Conservation (phyloP, 2,888 invertebrate species). For the Serripes groenlandicus region DNA sequence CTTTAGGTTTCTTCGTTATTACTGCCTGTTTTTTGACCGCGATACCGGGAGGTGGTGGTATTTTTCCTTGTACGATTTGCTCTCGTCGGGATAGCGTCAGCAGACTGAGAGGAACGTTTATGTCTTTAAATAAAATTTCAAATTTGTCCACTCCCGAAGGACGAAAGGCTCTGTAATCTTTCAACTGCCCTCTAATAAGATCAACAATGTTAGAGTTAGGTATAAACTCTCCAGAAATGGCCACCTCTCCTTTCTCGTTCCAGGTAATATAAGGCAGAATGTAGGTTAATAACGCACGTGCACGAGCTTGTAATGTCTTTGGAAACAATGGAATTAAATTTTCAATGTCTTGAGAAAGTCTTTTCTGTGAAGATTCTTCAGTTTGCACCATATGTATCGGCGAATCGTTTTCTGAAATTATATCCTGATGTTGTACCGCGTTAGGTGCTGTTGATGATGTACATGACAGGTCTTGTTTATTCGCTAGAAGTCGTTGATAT, state of each 20-base stretch:
- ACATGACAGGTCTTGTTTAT: no score
- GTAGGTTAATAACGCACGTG: neutral
- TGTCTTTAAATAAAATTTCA: neutral
- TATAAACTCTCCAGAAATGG: neutral
- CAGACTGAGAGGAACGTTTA: constrained; percentile 17
- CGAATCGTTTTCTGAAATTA: no score
- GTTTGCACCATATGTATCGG: neutral
- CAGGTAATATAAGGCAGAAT: constrained; percentile 13
- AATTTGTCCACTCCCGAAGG: constrained; percentile 13
- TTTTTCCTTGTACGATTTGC: neutral
- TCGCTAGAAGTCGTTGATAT: constrained; percentile 36
- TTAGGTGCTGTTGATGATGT: no score
- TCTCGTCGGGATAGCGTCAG: constrained; percentile 8
- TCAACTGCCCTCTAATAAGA: constrained; percentile 10
- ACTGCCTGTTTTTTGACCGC: constrained; percentile 8
- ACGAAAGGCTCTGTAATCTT: constrained; percentile 23
- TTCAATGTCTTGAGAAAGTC: no score
- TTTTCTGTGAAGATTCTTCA: no score
- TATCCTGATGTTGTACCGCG: no score
- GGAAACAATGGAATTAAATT: constrained; percentile 25
- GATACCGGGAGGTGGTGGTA: constrained; percentile 24
- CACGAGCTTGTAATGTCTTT: neutral
- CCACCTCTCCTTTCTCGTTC: constrained; percentile 24
- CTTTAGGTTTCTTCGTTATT: neutral
- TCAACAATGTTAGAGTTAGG: constrained; percentile 25